These are phyloP conservation scores for Siphlonurus alternatus DNA, from an alignment of 2,888 invertebrate genomes.

Conservation along the genomic window DNA sequence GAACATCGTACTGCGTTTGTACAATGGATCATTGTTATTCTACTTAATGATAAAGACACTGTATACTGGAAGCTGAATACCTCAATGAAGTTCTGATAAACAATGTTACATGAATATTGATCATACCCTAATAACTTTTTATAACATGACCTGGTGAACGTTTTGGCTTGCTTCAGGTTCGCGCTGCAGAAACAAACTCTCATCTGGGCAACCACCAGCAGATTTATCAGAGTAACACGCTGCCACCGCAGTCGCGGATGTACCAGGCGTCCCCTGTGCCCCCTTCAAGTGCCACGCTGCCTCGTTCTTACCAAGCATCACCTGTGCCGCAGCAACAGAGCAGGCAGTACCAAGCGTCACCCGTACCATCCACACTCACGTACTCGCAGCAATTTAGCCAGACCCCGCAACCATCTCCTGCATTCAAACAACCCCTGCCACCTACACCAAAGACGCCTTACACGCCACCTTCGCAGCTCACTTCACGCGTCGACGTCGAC, in stretches of 20 bases:
- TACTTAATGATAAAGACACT: no score
- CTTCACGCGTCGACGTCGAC: neutral
- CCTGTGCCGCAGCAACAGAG: neutral
- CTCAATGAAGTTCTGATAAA: no score
- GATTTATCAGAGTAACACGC: neutral
- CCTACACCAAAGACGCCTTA: neutral
- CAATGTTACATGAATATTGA: no score
- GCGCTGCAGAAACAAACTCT: neutral
- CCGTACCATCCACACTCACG: neutral
- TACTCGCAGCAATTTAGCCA: slow-evolving; percentile 3
- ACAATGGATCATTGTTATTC: no score
- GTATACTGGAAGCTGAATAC: no score
- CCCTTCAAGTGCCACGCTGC: neutral
- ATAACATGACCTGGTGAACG: no score
- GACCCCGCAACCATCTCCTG: neutral
- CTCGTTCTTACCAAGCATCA: neutral
- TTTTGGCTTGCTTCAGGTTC: no score
- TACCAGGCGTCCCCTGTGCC: neutral
- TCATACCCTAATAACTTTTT: no score
- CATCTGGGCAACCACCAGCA: neutral
- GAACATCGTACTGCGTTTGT: no score
- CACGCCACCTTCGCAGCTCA: neutral
- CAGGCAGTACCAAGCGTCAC: neutral
- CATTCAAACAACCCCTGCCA: neutral
- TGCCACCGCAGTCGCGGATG: neutral